Percentiles rank a stretch among this genome's conserved stretches.
phyloP scores from a whole-genome alignment of 1,140 invertebrate species.

The Rhopalosiphum maidis region DNA sequence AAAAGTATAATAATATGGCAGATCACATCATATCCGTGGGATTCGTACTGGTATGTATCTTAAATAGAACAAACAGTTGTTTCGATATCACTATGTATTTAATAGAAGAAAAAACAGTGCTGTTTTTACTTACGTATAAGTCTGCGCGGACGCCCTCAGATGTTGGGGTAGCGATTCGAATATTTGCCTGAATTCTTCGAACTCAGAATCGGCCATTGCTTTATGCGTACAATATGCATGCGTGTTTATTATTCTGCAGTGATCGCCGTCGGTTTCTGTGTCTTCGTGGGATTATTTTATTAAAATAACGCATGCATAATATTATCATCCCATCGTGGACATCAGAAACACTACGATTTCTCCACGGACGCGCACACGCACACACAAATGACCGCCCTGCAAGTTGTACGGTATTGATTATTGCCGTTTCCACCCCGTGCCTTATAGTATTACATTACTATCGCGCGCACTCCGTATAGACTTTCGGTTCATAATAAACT shows the following conservation, averaged over 20 bases:
- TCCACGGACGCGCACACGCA: not conserved
- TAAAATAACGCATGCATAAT: not conserved
- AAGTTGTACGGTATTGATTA: constrained; percentile 37
- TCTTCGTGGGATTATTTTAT: not conserved
- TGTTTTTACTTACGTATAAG: constrained; percentile 69
- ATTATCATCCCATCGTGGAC: not conserved
- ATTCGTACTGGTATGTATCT: not conserved
- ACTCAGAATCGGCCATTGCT: constrained; percentile 86
- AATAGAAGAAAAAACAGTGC: not conserved
- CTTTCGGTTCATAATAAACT: not conserved
- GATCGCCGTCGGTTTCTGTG: not conserved
- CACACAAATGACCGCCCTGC: not conserved
- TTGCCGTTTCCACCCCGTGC: not conserved
- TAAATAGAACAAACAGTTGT: not conserved
- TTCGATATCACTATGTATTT: not conserved
- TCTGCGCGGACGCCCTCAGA: constrained; percentile 74
- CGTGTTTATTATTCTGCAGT: constrained; percentile 60
- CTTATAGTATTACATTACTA: not conserved
- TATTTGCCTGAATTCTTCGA: constrained; percentile 87
- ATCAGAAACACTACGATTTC: not conserved
- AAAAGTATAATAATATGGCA: too few relatives aligned
- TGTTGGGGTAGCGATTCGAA: constrained; percentile 83
- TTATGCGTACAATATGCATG: not conserved
- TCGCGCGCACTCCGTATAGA: constrained; percentile 11
- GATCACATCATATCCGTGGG: not conserved